Evolutionary conservation across 2,113 vertebrate genomes (phyloP).

Genomic region (Heterochromis multidens): DNA sequence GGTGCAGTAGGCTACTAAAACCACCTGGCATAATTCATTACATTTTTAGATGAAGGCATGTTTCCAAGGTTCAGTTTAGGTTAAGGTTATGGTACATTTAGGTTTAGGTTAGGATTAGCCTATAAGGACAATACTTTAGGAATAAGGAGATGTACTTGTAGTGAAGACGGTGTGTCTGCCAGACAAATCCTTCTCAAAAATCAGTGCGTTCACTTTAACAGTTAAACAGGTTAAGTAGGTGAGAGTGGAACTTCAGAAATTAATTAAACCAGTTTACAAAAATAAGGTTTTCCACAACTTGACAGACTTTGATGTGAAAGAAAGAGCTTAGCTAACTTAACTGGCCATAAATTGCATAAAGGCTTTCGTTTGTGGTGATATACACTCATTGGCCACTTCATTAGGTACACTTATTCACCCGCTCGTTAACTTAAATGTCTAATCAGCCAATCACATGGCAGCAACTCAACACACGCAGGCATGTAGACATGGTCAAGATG

Average conservation of each 20-base stretch:
- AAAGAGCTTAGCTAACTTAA: neutral
- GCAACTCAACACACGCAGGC: neutral
- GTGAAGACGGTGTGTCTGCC: neutral
- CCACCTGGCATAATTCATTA: neutral
- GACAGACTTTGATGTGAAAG: neutral
- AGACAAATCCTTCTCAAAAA: neutral
- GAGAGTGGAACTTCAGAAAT: neutral
- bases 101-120: neutral
- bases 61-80: too few relatives aligned
- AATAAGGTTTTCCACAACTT: neutral
- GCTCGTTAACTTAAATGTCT: neutral
- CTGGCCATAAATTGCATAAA: neutral
- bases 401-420: neutral
- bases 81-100: too few relatives aligned
- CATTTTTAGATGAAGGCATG: too few relatives aligned
- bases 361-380: neutral
- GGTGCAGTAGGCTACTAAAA: neutral
- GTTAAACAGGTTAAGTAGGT: neutral
- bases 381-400: neutral
- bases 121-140: neutral
- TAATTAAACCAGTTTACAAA: neutral
- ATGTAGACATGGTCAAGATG: neutral
- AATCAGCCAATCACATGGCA: neutral
- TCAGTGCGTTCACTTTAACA: neutral
- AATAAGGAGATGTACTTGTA: neutral